phyloP scores from a whole-genome alignment of 2,888 invertebrate species.

The Leptopterna dolabrata region DNA sequence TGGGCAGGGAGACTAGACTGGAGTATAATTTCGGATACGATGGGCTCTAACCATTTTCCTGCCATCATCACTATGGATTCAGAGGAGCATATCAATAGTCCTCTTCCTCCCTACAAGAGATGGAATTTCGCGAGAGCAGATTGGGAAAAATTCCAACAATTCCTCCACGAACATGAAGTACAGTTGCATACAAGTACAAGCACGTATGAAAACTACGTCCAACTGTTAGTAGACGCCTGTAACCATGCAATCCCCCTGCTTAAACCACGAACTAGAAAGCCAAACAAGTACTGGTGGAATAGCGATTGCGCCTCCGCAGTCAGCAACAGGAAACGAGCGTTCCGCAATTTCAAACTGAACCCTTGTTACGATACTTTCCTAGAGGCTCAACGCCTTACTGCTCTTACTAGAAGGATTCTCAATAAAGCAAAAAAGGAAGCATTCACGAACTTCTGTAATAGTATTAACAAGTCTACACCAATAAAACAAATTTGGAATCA shows the following conservation, averaged over 20 bases:
- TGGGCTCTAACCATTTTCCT: background rate
- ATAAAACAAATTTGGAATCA: conserved; percentile 8
- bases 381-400: background rate
- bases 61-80: background rate
- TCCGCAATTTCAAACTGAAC: background rate
- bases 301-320: background rate
- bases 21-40: background rate
- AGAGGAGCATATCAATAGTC: background rate
- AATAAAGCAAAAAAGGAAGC: background rate
- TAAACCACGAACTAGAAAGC: background rate
- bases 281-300: conserved; percentile 31
- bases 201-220: background rate
- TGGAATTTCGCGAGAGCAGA: conserved; percentile 1
- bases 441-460: background rate
- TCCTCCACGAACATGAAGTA: background rate
- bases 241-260: background rate
- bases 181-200: background rate
- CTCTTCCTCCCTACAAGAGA: background rate
- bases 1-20: background rate
- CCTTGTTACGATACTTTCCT: background rate
- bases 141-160: background rate
- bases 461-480: background rate
- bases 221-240: background rate
- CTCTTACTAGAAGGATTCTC: background rate
- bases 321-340: background rate